Base-by-base conservation (phyloP, 2,797 vertebrate genomes). In the Mus minutoides region DNA sequence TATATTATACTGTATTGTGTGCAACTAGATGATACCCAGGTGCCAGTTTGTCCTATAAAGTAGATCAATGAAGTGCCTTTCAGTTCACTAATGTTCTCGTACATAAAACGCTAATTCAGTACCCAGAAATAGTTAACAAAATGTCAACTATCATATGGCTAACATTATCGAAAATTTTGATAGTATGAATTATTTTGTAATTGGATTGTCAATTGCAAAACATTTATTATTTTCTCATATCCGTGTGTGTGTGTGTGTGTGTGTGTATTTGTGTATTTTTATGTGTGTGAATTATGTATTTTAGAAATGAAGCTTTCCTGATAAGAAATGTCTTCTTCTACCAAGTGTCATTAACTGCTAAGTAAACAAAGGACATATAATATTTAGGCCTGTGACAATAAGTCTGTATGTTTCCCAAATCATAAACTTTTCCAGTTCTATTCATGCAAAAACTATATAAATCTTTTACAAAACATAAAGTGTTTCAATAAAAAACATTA, bases 1-100 rank as follows among this genome's bases (percentile, higher is more conserved):
- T 95, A 60, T 89, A 97, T 96, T 92, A 96, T n/a, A 71, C 87
- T 96, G 96, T 94, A 97, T 94, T 97, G 93, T 92, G 62, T 76
- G 37, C 54, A 91, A 56, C 73, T 93, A 34, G 49, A 90, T 91
- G 90, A 97, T 60, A 58, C 83, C 37, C 76, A 6, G 31, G 77
- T 90, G 91, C 46, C 84, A 92, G 54, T 78, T 80, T 60, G 62
- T 96, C 37, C 76, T 71, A 64, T 26, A 85, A 95, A 96, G 56
- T 40, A 76, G 34, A 92, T 10, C 14, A 84, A 21, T n/a, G 49
- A 83, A 78, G 7, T 96, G 82, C 2, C 4, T 85, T 64, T 95
- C 13, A 52, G 22, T 75, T 56, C 26, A 71, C 31, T 88, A 29
- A 12, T 97, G 67, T 34, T 85, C 92, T 82, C 79, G 16, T 37